Percentiles rank a stretch among this genome's conserved stretches.
Evolutionary conservation across 1,140 invertebrate genomes (phyloP).

Genomic region (Cotesia glomerata): DNA sequence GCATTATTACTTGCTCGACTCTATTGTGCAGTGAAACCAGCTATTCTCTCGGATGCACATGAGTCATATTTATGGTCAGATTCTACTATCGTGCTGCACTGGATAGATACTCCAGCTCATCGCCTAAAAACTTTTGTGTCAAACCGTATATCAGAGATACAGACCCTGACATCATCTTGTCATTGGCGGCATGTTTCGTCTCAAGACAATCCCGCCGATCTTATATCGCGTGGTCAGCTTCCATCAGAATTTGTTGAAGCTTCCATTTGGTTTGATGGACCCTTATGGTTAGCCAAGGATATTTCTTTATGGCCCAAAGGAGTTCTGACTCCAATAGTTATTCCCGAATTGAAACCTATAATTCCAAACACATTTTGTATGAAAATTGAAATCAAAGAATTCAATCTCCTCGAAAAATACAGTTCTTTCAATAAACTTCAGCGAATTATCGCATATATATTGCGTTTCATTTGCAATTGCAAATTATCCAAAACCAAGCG

Average conservation of each 20-base stretch:
- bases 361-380: neutral
- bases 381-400: neutral
- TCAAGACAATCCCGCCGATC: conserved; percentile 38
- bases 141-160: conserved; percentile 5
- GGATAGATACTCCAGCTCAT: neutral
- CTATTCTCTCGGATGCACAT: neutral
- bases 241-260: neutral
- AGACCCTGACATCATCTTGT: conserved; percentile 8
- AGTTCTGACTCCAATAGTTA: neutral
- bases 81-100: neutral
- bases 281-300: neutral
- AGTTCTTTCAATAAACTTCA: too few species aligned
- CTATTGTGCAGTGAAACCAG: neutral
- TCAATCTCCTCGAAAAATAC: neutral
- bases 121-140: neutral
- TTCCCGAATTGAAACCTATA: neutral
- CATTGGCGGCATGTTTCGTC: conserved; percentile 50
- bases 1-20: conserved; percentile 1
- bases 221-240: neutral
- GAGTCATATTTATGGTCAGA: conserved; percentile 7
- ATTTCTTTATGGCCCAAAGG: neutral
- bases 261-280: neutral
- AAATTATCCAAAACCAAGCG: too few species aligned
- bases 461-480: too few species aligned
- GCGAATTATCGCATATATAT: too few species aligned